Evolutionary conservation across 2,888 invertebrate species (phyloP).

Genomic region (Drosophila macrospina): DNA sequence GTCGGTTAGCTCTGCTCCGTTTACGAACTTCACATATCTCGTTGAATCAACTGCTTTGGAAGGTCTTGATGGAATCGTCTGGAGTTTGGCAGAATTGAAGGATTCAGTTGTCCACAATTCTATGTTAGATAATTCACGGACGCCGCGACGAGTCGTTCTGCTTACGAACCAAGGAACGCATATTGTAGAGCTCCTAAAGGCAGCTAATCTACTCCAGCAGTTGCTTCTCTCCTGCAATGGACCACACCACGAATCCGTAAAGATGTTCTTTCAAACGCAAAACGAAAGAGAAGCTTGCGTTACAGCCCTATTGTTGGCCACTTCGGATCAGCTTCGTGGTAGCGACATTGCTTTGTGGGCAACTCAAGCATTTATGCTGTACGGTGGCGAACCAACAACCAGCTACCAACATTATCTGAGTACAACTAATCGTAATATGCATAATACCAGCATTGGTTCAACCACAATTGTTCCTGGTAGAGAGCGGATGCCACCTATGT

Average conservation of each 20-base stretch:
- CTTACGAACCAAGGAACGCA: slow-evolving; percentile 95
- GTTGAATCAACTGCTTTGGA: slow-evolving; percentile 92
- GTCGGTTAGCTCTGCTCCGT: slow-evolving; percentile 91
- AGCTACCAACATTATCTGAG: slow-evolving; percentile 77
- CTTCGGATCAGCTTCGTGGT: slow-evolving; percentile 87
- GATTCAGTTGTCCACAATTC: slow-evolving; percentile 77
- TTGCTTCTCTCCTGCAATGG: slow-evolving; percentile 93
- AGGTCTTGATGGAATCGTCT: slow-evolving; percentile 94
- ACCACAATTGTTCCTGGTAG: slow-evolving; percentile 23
- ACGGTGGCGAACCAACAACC: slow-evolving; percentile 91
- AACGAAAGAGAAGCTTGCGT: slow-evolving; percentile 95
- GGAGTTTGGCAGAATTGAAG: slow-evolving; percentile 91
- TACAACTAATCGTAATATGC: slow-evolving; percentile 44
- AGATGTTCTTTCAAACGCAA: slow-evolving; percentile 93
- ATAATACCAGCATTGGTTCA: slow-evolving; percentile 48
- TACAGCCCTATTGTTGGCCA: slow-evolving; percentile 94
- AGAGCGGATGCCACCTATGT: slow-evolving; percentile 79
- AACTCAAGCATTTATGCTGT: slow-evolving; percentile 95
- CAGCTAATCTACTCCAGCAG: slow-evolving; percentile 94
- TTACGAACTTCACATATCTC: slow-evolving; percentile 86
- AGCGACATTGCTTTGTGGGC: slow-evolving; percentile 94
- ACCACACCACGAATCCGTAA: slow-evolving; percentile 93
- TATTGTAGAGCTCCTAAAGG: slow-evolving; percentile 92
- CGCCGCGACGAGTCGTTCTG: slow-evolving; percentile 92
- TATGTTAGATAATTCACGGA: slow-evolving; percentile 86